phyloP scores from a whole-genome alignment of 2,113 vertebrate genomes.

The Propithecus coquereli region DNA sequence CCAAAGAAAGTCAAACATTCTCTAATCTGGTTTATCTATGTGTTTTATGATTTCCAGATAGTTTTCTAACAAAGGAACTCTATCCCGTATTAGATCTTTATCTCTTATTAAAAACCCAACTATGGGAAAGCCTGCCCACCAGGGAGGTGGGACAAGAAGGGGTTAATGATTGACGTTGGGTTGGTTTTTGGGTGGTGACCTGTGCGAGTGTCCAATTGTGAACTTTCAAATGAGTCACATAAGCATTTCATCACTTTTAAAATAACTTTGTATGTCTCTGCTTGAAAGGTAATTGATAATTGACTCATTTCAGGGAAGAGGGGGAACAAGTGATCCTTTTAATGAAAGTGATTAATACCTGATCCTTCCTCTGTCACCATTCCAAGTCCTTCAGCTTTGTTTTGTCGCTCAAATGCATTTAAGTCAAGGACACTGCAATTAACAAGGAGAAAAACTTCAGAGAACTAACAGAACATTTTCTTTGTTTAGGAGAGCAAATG shows the following conservation, averaged over 20 bases:
- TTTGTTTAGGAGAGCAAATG: not conserved
- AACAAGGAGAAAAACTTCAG: not conserved
- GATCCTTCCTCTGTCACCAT: slow-evolving; percentile 99
- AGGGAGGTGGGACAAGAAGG: not conserved
- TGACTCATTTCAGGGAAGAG: not conserved
- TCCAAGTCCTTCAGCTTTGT: slow-evolving; percentile 97
- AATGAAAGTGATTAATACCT: slow-evolving; percentile 83
- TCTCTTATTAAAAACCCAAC: not conserved
- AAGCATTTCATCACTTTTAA: not conserved
- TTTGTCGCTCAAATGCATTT: slow-evolving; percentile 97
- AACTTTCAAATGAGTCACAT: not conserved
- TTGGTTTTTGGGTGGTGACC: not conserved
- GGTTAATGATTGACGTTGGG: not conserved
- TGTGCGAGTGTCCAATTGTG: not conserved
- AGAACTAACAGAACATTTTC: not conserved
- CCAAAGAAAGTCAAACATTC: not conserved
- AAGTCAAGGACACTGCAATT: slow-evolving; percentile 92
- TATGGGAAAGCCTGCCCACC: not conserved
- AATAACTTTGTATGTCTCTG: not conserved
- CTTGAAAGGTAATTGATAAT: not conserved
- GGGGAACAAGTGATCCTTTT: not conserved
- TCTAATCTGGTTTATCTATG: not conserved
- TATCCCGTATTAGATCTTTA: not conserved
- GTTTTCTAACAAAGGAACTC: not conserved
- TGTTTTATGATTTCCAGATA: not conserved